Evolutionary conservation across 1,140 invertebrate species (phyloP), one percentile per base, ranked within the genome.

Genomic region (Ctenoplectra terminalis): DNA sequence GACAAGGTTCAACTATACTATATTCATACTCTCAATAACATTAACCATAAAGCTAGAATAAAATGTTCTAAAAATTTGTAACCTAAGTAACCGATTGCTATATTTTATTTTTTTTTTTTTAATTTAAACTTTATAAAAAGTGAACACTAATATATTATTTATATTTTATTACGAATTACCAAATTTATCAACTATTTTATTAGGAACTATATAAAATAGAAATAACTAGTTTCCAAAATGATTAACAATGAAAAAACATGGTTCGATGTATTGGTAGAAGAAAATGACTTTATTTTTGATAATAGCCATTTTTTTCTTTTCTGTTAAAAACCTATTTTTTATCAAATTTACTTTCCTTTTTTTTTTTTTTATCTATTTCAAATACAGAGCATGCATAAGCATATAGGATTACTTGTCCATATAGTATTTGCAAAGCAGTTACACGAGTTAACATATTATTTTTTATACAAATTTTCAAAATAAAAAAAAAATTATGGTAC

Each of bases 21-120:
- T 34, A 64, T 64, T 60, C 13, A 43, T 70, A 63, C 23, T 72
- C 52, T 46, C 15, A 5, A 34, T 74, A 81, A 74, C 70, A 64
- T 43, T 46, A 74, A 81, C 56, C 50, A 81, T 29, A 56, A 64
- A 74, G 43, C 17, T 73, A 80, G 34, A 73, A 64, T 80, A 34
- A 81, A 64, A 40, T 11, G 15, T 74, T 26, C n/a, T 74, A 81
- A 74, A 52, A 26, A 64, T 46, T 64, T 56, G 23, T 37, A 66
- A 74, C 20, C 20, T 61, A 60, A 79, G 3, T 23, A 56, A 56
- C 13, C 34, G 20, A 66, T 31, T 8, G 23, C 23, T 46, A n/a
- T 64, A 5, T 34, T 50, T 40, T 60, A 43, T 9, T 40, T 5
- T 26, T 23, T 40, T 60, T 56, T 9, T 40, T 5, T 26, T 23